These are phyloP conservation scores for Geophilus truncorum DNA, from an alignment of 2,888 invertebrate genomes.

Conservation along the genomic window DNA sequence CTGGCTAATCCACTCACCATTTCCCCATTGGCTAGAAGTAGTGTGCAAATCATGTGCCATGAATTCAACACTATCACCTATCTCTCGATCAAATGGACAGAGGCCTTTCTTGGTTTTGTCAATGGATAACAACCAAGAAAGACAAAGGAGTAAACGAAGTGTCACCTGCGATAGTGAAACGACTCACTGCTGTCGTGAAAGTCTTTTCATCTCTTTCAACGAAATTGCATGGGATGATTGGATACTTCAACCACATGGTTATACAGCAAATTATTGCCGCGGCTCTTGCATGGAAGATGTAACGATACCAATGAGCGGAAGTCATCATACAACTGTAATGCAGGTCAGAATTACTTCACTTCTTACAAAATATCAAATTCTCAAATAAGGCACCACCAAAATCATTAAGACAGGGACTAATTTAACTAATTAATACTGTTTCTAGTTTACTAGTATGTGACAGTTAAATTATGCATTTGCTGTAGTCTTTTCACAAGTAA, in stretches of 20 bases:
- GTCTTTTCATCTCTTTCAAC: conserved; percentile 72
- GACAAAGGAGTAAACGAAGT: conserved; percentile 58
- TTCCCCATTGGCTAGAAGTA: conserved; percentile 63
- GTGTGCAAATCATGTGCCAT: conserved; percentile 68
- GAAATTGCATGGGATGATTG: conserved; percentile 85
- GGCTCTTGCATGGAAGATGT: conserved; percentile 72
- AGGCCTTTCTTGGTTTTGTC: conserved; percentile 73
- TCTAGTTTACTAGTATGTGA: too few species aligned
- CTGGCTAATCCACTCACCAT: conserved; percentile 61
- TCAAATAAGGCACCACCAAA: too few species aligned
- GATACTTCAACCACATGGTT: conserved; percentile 75
- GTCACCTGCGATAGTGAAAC: conserved; percentile 44
- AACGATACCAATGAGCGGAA: conserved; percentile 61
- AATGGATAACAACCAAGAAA: conserved; percentile 46
- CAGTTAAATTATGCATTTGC: too few species aligned
- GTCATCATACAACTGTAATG: conserved; percentile 66
- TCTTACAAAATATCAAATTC: too few species aligned
- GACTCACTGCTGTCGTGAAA: conserved; percentile 72
- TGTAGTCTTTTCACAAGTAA: too few species aligned
- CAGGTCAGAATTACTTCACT: conserved; percentile 53
- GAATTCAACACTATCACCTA: conserved; percentile 60
- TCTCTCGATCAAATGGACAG: conserved; percentile 45
- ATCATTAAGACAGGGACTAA: too few species aligned
- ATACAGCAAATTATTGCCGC: conserved; percentile 81
- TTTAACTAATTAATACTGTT: too few species aligned